These are phyloP conservation scores for Agapornis canus DNA, from an alignment of 2,797 vertebrate genomes.

Conservation along the genomic window DNA sequence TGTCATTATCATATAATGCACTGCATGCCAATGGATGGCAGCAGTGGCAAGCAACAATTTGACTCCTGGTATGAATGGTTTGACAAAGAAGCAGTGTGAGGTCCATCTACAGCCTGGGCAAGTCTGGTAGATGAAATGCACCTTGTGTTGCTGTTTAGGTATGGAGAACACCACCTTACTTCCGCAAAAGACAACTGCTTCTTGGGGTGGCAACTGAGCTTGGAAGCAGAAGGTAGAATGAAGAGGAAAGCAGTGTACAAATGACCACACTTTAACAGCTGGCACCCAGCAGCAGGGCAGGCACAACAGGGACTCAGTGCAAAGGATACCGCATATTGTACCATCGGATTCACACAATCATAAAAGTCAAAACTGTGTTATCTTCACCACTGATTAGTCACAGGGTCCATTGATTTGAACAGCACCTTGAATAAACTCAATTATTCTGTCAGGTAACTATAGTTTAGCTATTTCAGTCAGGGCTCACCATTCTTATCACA, in stretches of 20 bases:
- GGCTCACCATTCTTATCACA: background rate
- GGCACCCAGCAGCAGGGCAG: background rate
- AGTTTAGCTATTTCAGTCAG: background rate
- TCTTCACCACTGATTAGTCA: background rate
- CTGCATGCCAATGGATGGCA: background rate
- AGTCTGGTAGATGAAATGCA: background rate
- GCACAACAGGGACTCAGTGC: fast-evolving
- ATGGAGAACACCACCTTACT: background rate
- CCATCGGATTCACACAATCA: background rate
- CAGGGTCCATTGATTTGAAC: background rate
- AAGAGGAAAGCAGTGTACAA: background rate
- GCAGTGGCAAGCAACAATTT: background rate
- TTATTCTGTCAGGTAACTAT: background rate
- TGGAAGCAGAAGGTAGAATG: background rate
- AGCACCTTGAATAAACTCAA: background rate
- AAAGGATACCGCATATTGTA: background rate
- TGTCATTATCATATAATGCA: background rate
- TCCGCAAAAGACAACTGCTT: background rate
- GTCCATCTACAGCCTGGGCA: background rate
- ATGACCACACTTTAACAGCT: background rate
- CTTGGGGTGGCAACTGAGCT: background rate
- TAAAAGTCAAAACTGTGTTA: background rate
- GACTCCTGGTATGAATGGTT: background rate
- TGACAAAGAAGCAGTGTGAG: background rate
- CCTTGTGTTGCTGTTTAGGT: background rate